phyloP scores from a whole-genome alignment of 2,113 vertebrate genomes.

The Antennarius striatus region DNA sequence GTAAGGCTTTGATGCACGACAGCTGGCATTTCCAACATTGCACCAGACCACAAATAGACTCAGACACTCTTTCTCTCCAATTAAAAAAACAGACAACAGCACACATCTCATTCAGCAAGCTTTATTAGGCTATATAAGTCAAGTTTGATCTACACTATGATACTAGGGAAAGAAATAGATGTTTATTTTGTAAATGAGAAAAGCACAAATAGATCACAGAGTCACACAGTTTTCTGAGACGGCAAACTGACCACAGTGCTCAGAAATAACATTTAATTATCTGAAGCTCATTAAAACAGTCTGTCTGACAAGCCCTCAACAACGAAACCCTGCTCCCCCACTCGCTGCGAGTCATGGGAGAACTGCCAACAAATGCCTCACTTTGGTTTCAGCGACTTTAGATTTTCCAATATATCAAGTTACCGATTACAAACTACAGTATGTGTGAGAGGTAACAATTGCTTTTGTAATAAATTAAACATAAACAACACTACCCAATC shows the following conservation, averaged over 20 bases:
- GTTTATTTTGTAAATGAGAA: constrained; percentile 67
- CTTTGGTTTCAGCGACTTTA: constrained; percentile 11
- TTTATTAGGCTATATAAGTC: constrained; percentile 64
- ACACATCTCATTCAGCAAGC: constrained; percentile 55
- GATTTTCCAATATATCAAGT: too few species aligned
- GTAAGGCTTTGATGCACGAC: constrained; percentile 70
- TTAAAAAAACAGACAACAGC: constrained; percentile 67
- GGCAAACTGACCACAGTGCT: constrained; percentile 38
- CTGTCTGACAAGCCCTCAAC: constrained; percentile 43
- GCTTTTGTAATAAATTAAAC: too few species aligned
- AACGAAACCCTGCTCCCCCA: constrained; percentile 18
- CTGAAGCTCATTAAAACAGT: constrained; percentile 62
- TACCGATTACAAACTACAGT: too few species aligned
- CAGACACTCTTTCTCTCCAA: constrained; percentile 75
- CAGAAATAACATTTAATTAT: constrained; percentile 70
- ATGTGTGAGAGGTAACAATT: too few species aligned
- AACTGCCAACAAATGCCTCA: constrained; percentile 23
- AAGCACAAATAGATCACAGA: constrained; percentile 54
- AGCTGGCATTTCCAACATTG: constrained; percentile 84
- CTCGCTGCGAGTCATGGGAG: constrained; percentile 26
- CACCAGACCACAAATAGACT: constrained; percentile 80
- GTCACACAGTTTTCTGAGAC: constrained; percentile 44
- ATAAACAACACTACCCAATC: not conserved
- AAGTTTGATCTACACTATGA: constrained; percentile 56
- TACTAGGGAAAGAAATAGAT: constrained; percentile 35